Evolutionary conservation across 2,888 invertebrate species (phyloP), one percentile per base, ranked within the genome.

Genomic region (Caenorhabditis uteleia): DNA sequence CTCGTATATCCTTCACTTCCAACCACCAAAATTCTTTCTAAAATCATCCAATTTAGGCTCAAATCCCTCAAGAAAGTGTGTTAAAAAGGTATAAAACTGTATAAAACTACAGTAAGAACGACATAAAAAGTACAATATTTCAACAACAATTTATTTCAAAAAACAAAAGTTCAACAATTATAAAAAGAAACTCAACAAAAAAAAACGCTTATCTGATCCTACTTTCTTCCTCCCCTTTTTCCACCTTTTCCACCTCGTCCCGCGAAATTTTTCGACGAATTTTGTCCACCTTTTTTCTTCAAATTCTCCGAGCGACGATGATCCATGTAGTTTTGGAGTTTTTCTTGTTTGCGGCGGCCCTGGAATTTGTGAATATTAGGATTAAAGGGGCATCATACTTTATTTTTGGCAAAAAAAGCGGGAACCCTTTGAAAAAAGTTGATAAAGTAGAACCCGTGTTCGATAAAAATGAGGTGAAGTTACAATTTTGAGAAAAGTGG

Each of bases 271-370:
- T 47, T 50, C 51, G 10, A 33, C 20, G 46, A 27, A 20, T 46
- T 46, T 26, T 27, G 4, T 23, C 25, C 43, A 53, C 16, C 27
- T 43, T 62, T 62, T 48, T 62, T 71, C 44, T 75, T 74, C 42
- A 68, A 20, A 51, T 77, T 77, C 50, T 79, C 70, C 27, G 61
- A 56, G 36, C 64, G 48, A 27, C 67, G 47, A 40, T 64, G 65
- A 44, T 68, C 60, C 68, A 81, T 80, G 58, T 76, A 82, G 36
- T 70, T 65, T 25, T 77, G 71, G 14, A 77, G 69, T 25, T 70
- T 59, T 38, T 69, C 71, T 56, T 73, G 73, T 54, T 70, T 70
- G 31, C 60, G 60, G 14, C 81, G 68, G 25, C 61, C 67, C 54
- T 61, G 49, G 10, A 60, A 43, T 45, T n/a, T 29, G 18, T 23